Evolutionary conservation across 2,888 invertebrate genomes (phyloP).

Genomic region (Carabus problematicus): DNA sequence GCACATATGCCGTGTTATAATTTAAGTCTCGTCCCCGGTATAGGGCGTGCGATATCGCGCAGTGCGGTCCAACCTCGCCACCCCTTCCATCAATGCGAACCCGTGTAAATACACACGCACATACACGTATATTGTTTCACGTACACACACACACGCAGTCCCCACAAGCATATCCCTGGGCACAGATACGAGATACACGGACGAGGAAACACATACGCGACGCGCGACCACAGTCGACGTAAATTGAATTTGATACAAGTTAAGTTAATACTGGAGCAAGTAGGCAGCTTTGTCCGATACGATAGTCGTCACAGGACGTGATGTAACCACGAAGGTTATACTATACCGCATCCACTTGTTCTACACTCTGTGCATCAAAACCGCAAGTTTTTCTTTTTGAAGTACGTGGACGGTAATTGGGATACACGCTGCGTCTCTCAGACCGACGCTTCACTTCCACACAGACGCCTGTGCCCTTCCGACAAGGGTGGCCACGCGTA

Average conservation of each 20-base stretch:
- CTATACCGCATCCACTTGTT: slow-evolving; percentile 1
- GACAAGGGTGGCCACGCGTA: slow-evolving; percentile 28
- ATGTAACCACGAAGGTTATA: background rate
- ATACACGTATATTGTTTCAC: background rate
- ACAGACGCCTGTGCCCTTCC: slow-evolving; percentile 20
- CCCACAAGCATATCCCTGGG: too few relatives aligned
- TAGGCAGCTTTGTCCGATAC: slow-evolving; percentile 32
- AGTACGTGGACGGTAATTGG: slow-evolving; percentile 28
- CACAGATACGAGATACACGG: background rate
- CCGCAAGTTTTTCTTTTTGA: slow-evolving; percentile 32
- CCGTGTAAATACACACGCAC: background rate
- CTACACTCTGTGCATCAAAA: slow-evolving; percentile 1
- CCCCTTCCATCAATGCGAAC: background rate
- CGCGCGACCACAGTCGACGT: slow-evolving; percentile 27
- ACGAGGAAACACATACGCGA: background rate
- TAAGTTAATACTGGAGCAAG: slow-evolving; percentile 35
- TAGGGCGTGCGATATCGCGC: slow-evolving; percentile 8
- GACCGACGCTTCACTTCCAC: background rate
- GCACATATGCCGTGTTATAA: slow-evolving; percentile 19
- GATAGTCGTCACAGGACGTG: slow-evolving; percentile 24
- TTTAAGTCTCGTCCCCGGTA: slow-evolving; percentile 15
- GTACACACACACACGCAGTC: too few relatives aligned
- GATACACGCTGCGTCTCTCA: slow-evolving; percentile 6
- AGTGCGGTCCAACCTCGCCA: slow-evolving; percentile 12
- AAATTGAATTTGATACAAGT: slow-evolving; percentile 42